phyloP scores from a whole-genome alignment of 2,113 vertebrate genomes.

The Hyla sarda region DNA sequence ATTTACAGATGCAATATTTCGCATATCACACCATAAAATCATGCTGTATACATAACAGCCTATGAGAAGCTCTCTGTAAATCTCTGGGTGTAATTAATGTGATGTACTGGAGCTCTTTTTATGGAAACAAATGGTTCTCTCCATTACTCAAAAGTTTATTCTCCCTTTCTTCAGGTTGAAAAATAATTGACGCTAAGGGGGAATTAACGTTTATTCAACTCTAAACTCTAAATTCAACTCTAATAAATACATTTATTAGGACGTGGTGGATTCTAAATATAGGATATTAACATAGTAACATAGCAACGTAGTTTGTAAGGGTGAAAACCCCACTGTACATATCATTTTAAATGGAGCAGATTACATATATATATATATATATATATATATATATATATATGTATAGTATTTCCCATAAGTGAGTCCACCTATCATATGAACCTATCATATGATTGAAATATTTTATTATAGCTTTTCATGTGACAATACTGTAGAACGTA shows the following conservation, averaged over 20 bases:
- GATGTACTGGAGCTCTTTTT: slow-evolving; percentile 2
- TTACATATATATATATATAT: too few relatives aligned
- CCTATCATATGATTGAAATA: too few relatives aligned
- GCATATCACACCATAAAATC: slow-evolving; percentile 15
- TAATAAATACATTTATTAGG: background rate
- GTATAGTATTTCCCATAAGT: too few relatives aligned
- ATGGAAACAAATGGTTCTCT: slow-evolving; percentile 30
- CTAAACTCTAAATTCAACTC: background rate
- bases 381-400: too few relatives aligned
- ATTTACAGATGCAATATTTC: slow-evolving; percentile 46
- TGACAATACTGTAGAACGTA: too few relatives aligned
- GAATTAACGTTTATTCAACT: slow-evolving; percentile 9
- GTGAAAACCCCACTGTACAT: too few relatives aligned
- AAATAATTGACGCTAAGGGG: slow-evolving; percentile 2
- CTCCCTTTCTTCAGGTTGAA: background rate
- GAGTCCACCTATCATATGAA: too few relatives aligned
- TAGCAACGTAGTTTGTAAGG: too few relatives aligned
- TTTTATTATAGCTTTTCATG: too few relatives aligned
- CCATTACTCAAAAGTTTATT: slow-evolving; percentile 5
- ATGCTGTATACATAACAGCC: slow-evolving; percentile 20
- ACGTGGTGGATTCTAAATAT: background rate
- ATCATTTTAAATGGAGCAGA: background rate
- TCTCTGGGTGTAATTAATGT: slow-evolving; percentile 15
- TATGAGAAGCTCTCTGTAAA: slow-evolving; percentile 18
- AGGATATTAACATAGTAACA: too few relatives aligned